Conservation (phyloP, 2,797 vertebrate genomes). For the Rhabdophis nuchalis region DNA sequence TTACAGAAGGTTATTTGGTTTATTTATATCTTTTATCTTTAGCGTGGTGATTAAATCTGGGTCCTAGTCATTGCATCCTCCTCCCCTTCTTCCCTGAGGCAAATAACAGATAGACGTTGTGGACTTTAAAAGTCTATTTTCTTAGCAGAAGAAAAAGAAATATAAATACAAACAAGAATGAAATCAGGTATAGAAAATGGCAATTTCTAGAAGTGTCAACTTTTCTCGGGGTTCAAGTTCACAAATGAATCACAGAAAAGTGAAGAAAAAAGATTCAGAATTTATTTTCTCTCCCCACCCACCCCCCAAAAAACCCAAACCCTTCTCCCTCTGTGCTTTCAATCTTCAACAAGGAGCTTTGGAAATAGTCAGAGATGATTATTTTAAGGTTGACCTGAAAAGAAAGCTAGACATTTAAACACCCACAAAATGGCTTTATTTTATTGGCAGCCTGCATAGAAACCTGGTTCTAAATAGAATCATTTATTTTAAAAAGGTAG, state of each 20-base stretch:
- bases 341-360: background rate
- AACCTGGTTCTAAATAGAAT: slow-evolving; percentile 13
- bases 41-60: background rate
- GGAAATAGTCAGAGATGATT: slow-evolving; percentile 5
- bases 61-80: background rate
- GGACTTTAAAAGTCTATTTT: background rate
- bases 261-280: background rate
- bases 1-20: background rate
- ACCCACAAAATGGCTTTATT: slow-evolving; percentile 3
- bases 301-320: too few species aligned
- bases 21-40: background rate
- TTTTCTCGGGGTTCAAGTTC: background rate
- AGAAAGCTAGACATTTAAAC: slow-evolving; percentile 9
- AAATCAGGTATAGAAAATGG: background rate
- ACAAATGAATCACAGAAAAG: background rate
- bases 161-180: background rate
- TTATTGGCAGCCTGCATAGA: background rate
- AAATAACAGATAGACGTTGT: background rate
- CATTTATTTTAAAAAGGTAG: slow-evolving; percentile 9
- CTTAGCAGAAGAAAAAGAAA: background rate
- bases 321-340: background rate
- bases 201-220: background rate
- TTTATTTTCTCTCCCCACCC: background rate
- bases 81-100: background rate
- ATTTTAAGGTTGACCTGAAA: slow-evolving; percentile 1